Percentiles rank a stretch among this genome's conserved stretches.
These are phyloP conservation scores for Alloplasta piceator DNA, from an alignment of 2,888 invertebrate genomes.

Conservation along the genomic window DNA sequence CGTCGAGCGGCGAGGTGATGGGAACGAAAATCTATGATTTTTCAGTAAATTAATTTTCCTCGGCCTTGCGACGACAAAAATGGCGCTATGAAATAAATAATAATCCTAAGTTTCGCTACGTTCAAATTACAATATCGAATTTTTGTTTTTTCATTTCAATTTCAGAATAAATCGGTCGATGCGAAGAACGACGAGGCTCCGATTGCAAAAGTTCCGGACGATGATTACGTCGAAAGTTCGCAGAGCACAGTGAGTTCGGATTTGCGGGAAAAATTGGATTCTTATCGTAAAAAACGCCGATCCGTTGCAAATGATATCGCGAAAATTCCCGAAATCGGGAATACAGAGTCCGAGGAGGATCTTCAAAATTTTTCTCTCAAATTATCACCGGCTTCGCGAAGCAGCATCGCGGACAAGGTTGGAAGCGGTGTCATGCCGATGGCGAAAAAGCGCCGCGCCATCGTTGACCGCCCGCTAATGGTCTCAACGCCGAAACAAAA, in stretches of 20 bases:
- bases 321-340: background rate
- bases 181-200: background rate
- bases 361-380: conserved; percentile 15
- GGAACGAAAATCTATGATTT: background rate
- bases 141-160: background rate
- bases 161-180: conserved; percentile 19
- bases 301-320: background rate
- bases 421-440: background rate
- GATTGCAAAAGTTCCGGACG: background rate
- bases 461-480: conserved; percentile 1
- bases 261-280: conserved; percentile 24
- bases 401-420: background rate
- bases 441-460: background rate
- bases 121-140: too few species aligned
- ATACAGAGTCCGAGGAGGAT: conserved; percentile 22
- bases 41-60: background rate
- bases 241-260: conserved; percentile 34
- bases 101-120: too few species aligned
- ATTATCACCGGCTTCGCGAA: conserved; percentile 3
- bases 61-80: too few species aligned
- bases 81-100: too few species aligned
- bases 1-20: too few species aligned
- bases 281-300: background rate
- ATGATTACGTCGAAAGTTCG: conserved; percentile 48
- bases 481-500: background rate